These are phyloP conservation scores for Prochilodus magdalenae DNA, from an alignment of 2,113 vertebrate genomes.

Conservation along the genomic window DNA sequence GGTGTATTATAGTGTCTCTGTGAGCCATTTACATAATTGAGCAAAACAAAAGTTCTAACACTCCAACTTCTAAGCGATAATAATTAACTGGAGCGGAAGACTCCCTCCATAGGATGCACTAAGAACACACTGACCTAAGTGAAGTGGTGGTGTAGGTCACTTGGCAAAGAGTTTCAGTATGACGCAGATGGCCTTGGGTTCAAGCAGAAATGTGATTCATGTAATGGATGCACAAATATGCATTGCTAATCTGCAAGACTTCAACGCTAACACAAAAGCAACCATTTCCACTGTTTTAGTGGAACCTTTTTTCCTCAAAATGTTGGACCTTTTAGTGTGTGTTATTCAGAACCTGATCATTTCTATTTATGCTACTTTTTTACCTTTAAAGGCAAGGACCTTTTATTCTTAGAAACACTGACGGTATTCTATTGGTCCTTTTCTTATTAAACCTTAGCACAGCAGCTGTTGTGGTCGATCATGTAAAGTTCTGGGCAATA, in stretches of 20 bases:
- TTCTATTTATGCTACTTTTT: too few species aligned
- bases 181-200: neutral
- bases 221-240: neutral
- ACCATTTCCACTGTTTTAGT: neutral
- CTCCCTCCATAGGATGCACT: neutral
- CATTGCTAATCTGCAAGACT: neutral
- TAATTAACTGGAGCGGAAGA: neutral
- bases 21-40: too few species aligned
- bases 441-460: too few species aligned
- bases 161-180: neutral
- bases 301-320: neutral
- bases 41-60: neutral
- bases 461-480: too few species aligned
- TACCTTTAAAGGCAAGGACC: too few species aligned
- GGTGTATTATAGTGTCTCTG: too few species aligned
- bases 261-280: neutral
- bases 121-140: neutral
- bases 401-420: too few species aligned
- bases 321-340: neutral
- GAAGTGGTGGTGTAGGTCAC: slow-evolving; percentile 4
- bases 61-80: neutral
- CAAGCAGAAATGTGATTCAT: neutral
- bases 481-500: too few species aligned
- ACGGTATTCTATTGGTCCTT: too few species aligned
- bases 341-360: neutral